phyloP scores from a whole-genome alignment of 1,140 invertebrate genomes.

The Cyphomyrmex costatus region DNA sequence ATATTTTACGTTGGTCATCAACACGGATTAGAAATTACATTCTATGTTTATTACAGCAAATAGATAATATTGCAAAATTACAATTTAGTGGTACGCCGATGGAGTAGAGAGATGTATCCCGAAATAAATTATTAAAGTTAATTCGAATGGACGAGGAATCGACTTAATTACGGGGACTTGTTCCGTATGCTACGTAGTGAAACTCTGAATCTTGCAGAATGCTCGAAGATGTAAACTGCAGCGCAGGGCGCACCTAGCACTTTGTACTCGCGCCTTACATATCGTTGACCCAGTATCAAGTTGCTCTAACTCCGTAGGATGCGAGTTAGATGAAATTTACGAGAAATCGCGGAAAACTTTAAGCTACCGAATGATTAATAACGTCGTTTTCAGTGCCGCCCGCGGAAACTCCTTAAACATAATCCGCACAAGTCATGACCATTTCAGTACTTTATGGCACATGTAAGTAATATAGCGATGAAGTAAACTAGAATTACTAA shows the following conservation, averaged over 20 bases:
- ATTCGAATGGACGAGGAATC: constrained; percentile 52
- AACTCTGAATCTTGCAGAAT: constrained; percentile 55
- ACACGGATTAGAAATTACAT: not conserved
- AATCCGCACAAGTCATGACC: constrained; percentile 35
- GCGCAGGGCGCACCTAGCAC: constrained; percentile 7
- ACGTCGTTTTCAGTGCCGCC: constrained; percentile 37
- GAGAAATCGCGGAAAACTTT: constrained; percentile 64
- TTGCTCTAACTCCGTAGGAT: constrained; percentile 56
- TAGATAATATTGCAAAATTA: not conserved
- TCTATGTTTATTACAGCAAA: not conserved
- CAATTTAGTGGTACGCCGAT: not conserved
- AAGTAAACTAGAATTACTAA: constrained; percentile 27
- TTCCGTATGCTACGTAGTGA: constrained; percentile 49
- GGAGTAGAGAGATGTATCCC: not conserved
- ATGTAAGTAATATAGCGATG: not conserved
- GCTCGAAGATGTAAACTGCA: constrained; percentile 44
- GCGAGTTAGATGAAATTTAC: constrained; percentile 62
- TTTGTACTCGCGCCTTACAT: constrained; percentile 60
- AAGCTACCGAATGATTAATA: constrained; percentile 61
- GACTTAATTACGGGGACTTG: constrained; percentile 58
- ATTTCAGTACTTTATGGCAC: constrained; percentile 3
- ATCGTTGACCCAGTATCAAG: constrained; percentile 65
- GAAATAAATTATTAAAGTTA: constrained; percentile 59
- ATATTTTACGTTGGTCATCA: not conserved
- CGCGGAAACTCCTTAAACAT: constrained; percentile 44